Percentiles rank a stretch among this genome's conserved stretches.
Conservation (phyloP, 2,113 vertebrate genomes). For the Rousettus leschenaultii region DNA sequence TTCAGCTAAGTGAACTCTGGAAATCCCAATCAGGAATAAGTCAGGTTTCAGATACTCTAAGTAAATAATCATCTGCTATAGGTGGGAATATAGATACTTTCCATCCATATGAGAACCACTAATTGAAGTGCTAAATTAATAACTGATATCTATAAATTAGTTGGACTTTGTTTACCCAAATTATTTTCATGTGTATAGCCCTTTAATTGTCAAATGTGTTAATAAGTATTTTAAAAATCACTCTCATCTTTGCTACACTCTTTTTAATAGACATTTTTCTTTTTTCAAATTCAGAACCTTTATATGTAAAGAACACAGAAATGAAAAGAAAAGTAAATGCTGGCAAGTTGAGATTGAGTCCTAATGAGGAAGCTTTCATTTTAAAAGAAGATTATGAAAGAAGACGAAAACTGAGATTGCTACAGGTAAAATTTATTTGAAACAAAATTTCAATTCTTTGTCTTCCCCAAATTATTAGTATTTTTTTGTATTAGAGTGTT, state of each 20-base stretch:
- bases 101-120: background rate
- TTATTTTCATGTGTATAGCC: background rate
- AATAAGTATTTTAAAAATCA: background rate
- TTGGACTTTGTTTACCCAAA: background rate
- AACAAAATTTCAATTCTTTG: background rate
- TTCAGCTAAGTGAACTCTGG: background rate
- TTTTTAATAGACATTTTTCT: background rate
- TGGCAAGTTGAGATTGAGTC: slow-evolving; percentile 86
- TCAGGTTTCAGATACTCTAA: background rate
- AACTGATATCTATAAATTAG: background rate
- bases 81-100: too few relatives aligned
- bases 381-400: slow-evolving; percentile 92
- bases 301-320: background rate
- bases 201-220: background rate
- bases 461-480: background rate
- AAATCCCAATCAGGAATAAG: background rate
- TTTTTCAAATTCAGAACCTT: slow-evolving; percentile 37
- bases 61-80: background rate
- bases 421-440: slow-evolving; percentile 85
- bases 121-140: background rate
- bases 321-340: slow-evolving; percentile 89
- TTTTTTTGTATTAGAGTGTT: slow-evolving; percentile 5
- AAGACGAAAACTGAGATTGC: slow-evolving; percentile 91
- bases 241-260: background rate
- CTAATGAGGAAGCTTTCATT: slow-evolving; percentile 93